Base-by-base conservation (phyloP, 2,113 vertebrate genomes). In the Eurypyga helias region DNA sequence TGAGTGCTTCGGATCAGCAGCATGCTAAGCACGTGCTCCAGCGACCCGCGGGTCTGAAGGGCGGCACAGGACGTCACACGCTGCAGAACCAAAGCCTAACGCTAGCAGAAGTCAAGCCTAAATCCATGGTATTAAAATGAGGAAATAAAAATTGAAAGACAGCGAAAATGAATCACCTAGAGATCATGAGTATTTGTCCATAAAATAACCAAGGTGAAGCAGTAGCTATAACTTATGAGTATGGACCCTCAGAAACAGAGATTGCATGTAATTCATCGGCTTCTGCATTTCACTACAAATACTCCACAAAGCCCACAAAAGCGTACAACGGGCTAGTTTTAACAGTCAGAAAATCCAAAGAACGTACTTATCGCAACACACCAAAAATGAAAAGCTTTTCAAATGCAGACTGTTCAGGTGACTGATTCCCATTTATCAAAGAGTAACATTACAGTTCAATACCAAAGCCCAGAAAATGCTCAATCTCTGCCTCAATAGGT, bases 371-470 rank as follows among this genome's bases (percentile, higher is more conserved):
- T 52, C 66, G 83, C 83, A 91, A 94, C 43, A 83, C 65, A 81
- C 33, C 48, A 79, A 43, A 87, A 85, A 91, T 45, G 70, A 57
- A 89, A 95, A 97, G 85, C 90, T 98, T 98, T 98, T 98, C 98
- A 98, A 98, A 98, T 98, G 98, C 98, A 98, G 98, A 98, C 97
- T 98, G 97, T 96, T 96, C 88, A 96, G 92, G 75, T 85, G 89
- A 87, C 41, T 55, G 60, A 41, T 61, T 85, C 65, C 83, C 0
- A 0, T 62, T 96, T 77, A 85, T 38, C 65, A 69, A 36, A 90
- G 31, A 61, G 36, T 31, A 93, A 41, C 16, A 19, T 60, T 38
- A 57, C 3, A 24, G 71, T n/a, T 87, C 66, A 85, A 34, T 12
- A 73, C 29, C 38, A 12, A 83, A 80, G 65, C 66, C 71, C 85